Evolutionary conservation across 1,140 invertebrate genomes (phyloP).

Genomic region (Neotoxoptera formosana): DNA sequence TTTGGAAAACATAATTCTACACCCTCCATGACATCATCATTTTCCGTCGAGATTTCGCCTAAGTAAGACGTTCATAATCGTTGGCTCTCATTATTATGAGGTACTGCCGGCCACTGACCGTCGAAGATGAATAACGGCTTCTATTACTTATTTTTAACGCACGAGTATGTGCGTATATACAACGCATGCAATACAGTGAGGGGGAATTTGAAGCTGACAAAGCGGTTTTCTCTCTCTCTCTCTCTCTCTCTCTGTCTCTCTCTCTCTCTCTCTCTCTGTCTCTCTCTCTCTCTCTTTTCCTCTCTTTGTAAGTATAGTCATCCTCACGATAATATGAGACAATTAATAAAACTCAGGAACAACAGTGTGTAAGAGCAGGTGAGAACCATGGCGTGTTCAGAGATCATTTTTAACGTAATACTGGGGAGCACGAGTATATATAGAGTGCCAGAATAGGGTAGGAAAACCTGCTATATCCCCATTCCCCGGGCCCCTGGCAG

Average conservation of each 20-base stretch:
- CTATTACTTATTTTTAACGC: conserved; percentile 48
- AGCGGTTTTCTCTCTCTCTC: conserved; percentile 37
- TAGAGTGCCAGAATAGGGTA: conserved; percentile 4
- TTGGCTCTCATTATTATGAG: conserved; percentile 22
- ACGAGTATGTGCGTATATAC: neutral
- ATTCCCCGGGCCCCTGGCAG: no score
- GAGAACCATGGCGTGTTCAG: conserved; percentile 37
- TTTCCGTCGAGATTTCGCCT: conserved; percentile 24
- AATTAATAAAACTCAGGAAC: conserved; percentile 44
- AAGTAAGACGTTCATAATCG: conserved; percentile 40
- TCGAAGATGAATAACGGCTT: conserved; percentile 44
- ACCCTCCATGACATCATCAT: conserved; percentile 48
- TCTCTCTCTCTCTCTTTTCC: neutral
- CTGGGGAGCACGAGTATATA: neutral
- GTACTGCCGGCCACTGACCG: conserved; percentile 37
- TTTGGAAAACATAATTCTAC: neutral
- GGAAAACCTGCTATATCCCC: neutral
- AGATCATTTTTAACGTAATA: conserved; percentile 51
- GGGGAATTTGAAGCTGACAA: conserved; percentile 52
- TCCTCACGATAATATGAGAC: conserved; percentile 42
- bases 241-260: neutral
- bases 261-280: neutral
- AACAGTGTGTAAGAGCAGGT: conserved; percentile 38
- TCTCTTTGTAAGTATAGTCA: neutral
- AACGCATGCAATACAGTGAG: neutral